Evolutionary conservation across 2,797 vertebrate species (phyloP), one percentile per base, ranked within the genome.

Genomic region (Tenualosa thibaudeaui): DNA sequence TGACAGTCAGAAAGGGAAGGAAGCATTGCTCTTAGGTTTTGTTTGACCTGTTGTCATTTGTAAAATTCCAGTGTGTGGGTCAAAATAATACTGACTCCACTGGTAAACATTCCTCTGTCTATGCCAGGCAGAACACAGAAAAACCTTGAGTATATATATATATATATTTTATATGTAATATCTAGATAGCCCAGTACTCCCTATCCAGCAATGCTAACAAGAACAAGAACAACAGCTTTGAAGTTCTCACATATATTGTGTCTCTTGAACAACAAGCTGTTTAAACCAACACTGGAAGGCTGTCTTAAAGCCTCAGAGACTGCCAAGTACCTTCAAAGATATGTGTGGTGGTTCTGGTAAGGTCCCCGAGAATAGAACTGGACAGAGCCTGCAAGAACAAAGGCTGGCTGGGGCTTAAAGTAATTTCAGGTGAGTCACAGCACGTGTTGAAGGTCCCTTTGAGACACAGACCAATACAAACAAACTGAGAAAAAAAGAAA

Each of bases 281-380:
- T 75, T 68, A 68, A 68, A 68, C 24, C 62, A 68, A 37, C 26
- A 37, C 62, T 40, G 37, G 13, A 37, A 75, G 31, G 17, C 68
- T 40, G 68, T 75, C 68, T 40, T 40, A 75, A 43, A 31, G 31
- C 31, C 68, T 37, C 31, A 1, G 68, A 75, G 68, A 75, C 37
- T 40, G 68, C 31, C 68, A 75, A 75, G 31, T 17, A 37, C 40
- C 68, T 75, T 75, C 68, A 75, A 75, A 75, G 68, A 75, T 68
- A 15, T 75, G 15, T 40, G 68, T 75, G 37, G 68, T 75, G 24
- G 68, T 75, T 75, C 15, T 75, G 37, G 31, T 43, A 31, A 5
- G 24, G 31, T 37, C 37, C 37, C 13, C 7, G 68, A 5, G 68
- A 75, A 75, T 75, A 4, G 15, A 0, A 75, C 68, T 75, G 68